Evolutionary conservation across 2,113 vertebrate species (phyloP), one percentile per base, ranked within the genome.

Genomic region (Gracilinanus agilis): DNA sequence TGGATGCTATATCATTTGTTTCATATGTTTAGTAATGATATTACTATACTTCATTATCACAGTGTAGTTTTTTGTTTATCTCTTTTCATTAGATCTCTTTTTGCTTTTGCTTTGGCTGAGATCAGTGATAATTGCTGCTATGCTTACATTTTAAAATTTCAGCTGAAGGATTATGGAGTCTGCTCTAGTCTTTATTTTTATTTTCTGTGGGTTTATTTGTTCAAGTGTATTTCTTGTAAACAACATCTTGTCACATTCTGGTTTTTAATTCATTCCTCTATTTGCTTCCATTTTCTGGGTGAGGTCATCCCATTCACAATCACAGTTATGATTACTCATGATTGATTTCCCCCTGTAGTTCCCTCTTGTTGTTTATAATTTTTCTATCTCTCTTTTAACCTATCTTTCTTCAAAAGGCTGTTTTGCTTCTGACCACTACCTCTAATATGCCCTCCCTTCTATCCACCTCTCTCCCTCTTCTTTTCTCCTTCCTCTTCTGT

Each of bases 401-500:
- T 67, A 13, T 67, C n/a, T 49, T 5, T 34, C 55, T 24, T 56
- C 24, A 56, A 56, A 25, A 56, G 55, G 24, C 55, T 25, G 23
- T 56, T 56, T 56, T 56, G 24, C 24, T 56, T 56, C 55, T 56
- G 9, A 56, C 55, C 55, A 56, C 9, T 56, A 24, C 55, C 24
- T 56, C 24, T 56, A 61, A 27, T 92, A 54, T 24, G 44, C 34
- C 23, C 24, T 24, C 2, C 2, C 25, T 91, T 75, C 88, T 34
- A 11, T 61, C 0, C 55, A 6, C 13, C 61, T 9, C 25, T 27
- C 29, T 3, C 27, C 58, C 24, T 19, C 16, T 19, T 9, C 1
- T 34, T 34, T 55, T 24, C 27, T 9, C 29, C 7, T 0, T 0
- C 0, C 0, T 2, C 5, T 13, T 2, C 58, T 54, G 53, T 29